Percentiles rank a stretch among this genome's conserved stretches.
Conservation (phyloP, 1,140 invertebrate species). For the Papilio polytes region DNA sequence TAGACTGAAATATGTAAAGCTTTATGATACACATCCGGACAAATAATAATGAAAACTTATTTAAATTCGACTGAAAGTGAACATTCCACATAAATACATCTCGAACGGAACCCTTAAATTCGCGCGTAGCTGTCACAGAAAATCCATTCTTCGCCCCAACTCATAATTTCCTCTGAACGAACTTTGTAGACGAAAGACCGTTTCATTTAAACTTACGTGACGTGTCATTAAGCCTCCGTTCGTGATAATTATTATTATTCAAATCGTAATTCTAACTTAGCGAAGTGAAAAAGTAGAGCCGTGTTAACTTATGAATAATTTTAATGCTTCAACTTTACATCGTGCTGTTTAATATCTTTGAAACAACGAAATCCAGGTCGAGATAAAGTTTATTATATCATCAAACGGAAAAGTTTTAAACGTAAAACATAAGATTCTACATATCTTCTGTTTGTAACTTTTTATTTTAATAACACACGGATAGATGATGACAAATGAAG, state of each 20-base stretch:
- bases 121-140: conserved; percentile 51
- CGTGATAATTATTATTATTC: conserved; percentile 80
- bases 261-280: conserved; percentile 76
- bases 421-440: neutral
- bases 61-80: conserved; percentile 25
- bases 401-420: neutral
- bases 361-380: conserved; percentile 8
- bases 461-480: neutral
- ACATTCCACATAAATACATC: conserved; percentile 37
- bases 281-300: conserved; percentile 78
- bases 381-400: neutral
- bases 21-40: neutral
- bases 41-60: conserved; percentile 26
- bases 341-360: conserved; percentile 30
- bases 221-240: conserved; percentile 79
- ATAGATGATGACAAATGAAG: too few relatives aligned
- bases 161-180: conserved; percentile 74
- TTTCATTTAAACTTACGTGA: conserved; percentile 83
- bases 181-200: conserved; percentile 70
- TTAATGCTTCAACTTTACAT: conserved; percentile 53
- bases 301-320: conserved; percentile 78
- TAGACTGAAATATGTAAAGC: neutral
- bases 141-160: conserved; percentile 71
- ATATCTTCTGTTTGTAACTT: neutral
- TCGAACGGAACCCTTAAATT: conserved; percentile 40